Conservation (phyloP, 92 coral and sea anemone species). For the Anthopleura xanthogrammica region DNA sequence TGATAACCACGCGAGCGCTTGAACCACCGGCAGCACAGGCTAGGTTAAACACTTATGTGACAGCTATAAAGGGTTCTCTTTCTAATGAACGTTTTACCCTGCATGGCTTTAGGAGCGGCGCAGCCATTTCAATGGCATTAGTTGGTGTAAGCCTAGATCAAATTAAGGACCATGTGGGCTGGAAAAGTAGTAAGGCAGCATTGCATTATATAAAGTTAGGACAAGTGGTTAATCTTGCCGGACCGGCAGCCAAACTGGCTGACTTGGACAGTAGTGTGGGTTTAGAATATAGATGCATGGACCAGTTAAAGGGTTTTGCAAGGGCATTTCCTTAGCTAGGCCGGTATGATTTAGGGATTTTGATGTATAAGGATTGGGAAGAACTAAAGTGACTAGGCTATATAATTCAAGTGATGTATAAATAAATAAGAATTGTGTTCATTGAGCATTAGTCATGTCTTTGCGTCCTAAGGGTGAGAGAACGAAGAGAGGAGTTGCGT, state of each 20-base stretch:
- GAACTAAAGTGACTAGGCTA: background rate
- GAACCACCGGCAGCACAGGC: slow-evolving; percentile 32
- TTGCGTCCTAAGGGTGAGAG: too few relatives aligned
- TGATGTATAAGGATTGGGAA: background rate
- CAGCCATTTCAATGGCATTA: slow-evolving; percentile 27
- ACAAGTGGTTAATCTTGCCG: slow-evolving; percentile 21
- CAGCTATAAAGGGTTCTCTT: background rate
- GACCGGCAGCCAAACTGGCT: slow-evolving; percentile 30
- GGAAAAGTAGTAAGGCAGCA: slow-evolving; percentile 29
- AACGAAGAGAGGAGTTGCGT: too few relatives aligned
- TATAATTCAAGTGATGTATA: too few relatives aligned
- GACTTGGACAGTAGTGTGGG: background rate
- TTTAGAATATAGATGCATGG: background rate
- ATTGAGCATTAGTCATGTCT: too few relatives aligned
- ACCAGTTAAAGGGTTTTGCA: background rate
- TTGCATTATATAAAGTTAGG: slow-evolving; percentile 20
- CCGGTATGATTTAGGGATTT: too few relatives aligned
- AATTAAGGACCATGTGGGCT: slow-evolving; percentile 35
- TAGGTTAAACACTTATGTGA: slow-evolving; percentile 9
- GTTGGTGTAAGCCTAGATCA: background rate
- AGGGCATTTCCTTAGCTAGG: background rate
- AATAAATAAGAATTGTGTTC: too few relatives aligned
- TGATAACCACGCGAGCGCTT: background rate
- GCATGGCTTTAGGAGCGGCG: slow-evolving; percentile 32
- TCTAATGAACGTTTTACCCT: background rate